Evolutionary conservation across 2,797 vertebrate genomes (phyloP).

Genomic region (Adelosebastes latens): DNA sequence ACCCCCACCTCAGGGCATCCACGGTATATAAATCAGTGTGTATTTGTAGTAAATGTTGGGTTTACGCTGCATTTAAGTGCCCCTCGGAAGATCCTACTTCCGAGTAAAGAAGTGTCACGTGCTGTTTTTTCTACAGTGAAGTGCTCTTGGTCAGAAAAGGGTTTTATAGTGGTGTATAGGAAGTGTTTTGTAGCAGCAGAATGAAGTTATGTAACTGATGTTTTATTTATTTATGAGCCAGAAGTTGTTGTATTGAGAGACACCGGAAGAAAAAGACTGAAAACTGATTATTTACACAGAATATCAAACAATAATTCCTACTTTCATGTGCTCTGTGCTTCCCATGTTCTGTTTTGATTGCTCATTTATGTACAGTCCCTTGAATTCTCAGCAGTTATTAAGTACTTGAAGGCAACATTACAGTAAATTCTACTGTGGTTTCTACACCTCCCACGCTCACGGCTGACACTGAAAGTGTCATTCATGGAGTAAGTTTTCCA

Average conservation of each 20-base stretch:
- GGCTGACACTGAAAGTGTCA: not conserved
- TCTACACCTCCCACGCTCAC: not conserved
- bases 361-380: not conserved
- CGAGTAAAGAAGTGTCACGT: not conserved
- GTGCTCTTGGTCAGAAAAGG: constrained; percentile 3
- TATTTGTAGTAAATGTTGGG: constrained; percentile 38
- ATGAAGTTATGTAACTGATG: constrained; percentile 8
- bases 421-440: not conserved
- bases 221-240: not conserved
- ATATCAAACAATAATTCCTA: not conserved
- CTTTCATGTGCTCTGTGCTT: not conserved
- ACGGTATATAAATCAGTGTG: constrained; percentile 45
- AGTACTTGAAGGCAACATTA: not conserved
- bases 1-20: constrained; percentile 44
- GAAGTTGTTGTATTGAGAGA: not conserved
- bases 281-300: not conserved
- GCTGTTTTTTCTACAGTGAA: not conserved
- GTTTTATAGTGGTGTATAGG: not conserved
- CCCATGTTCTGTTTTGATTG: not conserved
- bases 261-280: not conserved
- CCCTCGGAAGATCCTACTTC: constrained; percentile 3
- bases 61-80: constrained; percentile 46
- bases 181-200: not conserved
- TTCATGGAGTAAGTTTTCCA: not conserved
- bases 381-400: not conserved